These are phyloP conservation scores for Sciurus niger DNA, from an alignment of 2,113 vertebrate species.

Conservation along the genomic window DNA sequence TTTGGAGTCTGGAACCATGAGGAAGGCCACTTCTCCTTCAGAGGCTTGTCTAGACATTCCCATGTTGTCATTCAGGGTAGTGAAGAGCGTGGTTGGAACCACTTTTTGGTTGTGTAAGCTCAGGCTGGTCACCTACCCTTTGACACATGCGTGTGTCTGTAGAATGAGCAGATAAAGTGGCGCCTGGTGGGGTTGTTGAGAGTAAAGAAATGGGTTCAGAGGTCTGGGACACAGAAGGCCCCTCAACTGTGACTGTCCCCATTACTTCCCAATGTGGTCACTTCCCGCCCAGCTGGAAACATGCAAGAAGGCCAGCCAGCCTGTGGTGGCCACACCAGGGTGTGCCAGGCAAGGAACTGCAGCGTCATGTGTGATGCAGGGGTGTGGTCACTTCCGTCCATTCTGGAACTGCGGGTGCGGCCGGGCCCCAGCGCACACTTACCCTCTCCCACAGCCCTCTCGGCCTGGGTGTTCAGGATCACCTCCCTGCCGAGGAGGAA, in stretches of 20 bases:
- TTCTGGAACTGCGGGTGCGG: not conserved
- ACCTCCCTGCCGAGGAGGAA: not conserved
- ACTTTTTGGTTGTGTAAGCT: not conserved
- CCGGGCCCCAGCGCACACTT: accelerated
- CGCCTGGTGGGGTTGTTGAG: no score
- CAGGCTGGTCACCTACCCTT: accelerated
- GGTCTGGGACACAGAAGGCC: accelerated
- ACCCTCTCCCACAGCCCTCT: accelerated
- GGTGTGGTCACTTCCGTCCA: not conserved
- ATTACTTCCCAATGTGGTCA: accelerated
- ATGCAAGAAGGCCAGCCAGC: not conserved
- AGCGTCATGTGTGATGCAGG: not conserved
- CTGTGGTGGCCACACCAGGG: accelerated
- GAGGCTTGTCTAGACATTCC: not conserved
- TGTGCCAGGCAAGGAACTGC: not conserved
- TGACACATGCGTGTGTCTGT: accelerated
- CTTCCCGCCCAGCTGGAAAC: not conserved
- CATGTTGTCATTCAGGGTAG: accelerated
- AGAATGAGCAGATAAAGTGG: not conserved
- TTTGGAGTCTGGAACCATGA: not conserved
- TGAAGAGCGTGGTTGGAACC: not conserved
- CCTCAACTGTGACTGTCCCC: no score
- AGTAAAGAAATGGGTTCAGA: accelerated
- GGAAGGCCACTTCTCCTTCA: not conserved
- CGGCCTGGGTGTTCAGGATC: not conserved